Conservation (phyloP, 1,140 invertebrate genomes). For the Brachionus manjavacas region DNA sequence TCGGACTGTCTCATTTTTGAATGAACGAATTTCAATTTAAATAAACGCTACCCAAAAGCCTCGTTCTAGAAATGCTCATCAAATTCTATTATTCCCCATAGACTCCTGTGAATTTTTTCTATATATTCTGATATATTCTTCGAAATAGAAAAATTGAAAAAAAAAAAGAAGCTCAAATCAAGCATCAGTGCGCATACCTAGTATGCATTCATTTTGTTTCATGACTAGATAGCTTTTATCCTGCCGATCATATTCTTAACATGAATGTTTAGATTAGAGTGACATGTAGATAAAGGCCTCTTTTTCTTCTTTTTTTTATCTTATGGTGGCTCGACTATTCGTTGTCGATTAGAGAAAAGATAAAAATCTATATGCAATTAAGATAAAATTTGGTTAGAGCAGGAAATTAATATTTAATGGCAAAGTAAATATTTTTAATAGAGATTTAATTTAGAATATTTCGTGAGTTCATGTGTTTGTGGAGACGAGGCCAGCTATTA, state of each 20-base stretch:
- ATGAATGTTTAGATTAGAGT: background rate
- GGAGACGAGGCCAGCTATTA: background rate
- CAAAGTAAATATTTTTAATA: constrained; percentile 9
- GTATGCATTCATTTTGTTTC: background rate
- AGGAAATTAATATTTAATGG: constrained; percentile 33
- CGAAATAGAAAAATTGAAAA: background rate
- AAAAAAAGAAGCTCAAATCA: background rate
- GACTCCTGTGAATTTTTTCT: background rate
- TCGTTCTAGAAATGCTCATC: constrained; percentile 16
- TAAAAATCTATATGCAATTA: background rate
- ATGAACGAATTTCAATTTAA: background rate
- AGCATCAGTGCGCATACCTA: constrained; percentile 1
- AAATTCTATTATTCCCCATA: background rate
- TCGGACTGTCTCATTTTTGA: background rate
- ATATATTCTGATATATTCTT: background rate
- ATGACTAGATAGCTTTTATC: background rate
- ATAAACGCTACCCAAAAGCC: background rate
- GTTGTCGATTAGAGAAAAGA: background rate
- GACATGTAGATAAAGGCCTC: background rate
- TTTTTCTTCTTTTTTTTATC: background rate
- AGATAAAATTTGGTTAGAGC: background rate
- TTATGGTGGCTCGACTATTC: background rate
- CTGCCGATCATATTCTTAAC: background rate
- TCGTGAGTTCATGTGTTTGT: background rate
- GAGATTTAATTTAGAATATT: background rate